Evolutionary conservation across 2,888 invertebrate genomes (phyloP), one percentile per base, ranked within the genome.

Genomic region (Heliconius sara): DNA sequence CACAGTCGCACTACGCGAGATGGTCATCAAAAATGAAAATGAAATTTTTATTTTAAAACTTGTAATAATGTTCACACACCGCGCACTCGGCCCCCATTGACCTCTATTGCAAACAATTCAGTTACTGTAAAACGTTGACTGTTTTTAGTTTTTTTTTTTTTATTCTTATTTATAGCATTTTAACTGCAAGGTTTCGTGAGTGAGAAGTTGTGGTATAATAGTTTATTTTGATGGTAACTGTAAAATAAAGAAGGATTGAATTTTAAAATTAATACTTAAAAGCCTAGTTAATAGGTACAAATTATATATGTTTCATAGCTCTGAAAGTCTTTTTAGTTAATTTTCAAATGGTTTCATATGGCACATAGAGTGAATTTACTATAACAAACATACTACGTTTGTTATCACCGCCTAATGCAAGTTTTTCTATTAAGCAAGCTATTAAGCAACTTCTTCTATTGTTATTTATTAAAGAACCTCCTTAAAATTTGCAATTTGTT

Each of bases 41-140:
- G 13, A 68, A n/a, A 25, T 6, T 34, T 57, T 57, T 72, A 72
- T 72, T 72, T 72, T 72, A 74, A 77, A 76, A 80, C 72, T 77
- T 81, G 76, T 79, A 81, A 79, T 81, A 81, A 79, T 72, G 47
- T 63, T 79, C 81, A 77, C 81, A 75, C 81, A 79, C 74, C 71
- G 68, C 66, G 67, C 73, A 75, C 79, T 79, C 79, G 65, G 74
- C 74, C 70, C 60, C 79, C 77, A 79, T 81, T 81, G 81, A 81
- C 81, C 81, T 71, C 67, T 27, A 81, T 79, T 72, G 57, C 71
- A 74, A 79, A 79, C 77, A 81, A 81, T 79, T 66, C 77, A 47
- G 66, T 79, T 74, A 67, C 77, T 34, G 66, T 76, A 74, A 79
- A 81, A 81, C 75, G 77, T 70, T 71, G 65, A 79, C 75, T 70